Conservation (phyloP, 2,797 vertebrate species). For the Apodemus agrarius region DNA sequence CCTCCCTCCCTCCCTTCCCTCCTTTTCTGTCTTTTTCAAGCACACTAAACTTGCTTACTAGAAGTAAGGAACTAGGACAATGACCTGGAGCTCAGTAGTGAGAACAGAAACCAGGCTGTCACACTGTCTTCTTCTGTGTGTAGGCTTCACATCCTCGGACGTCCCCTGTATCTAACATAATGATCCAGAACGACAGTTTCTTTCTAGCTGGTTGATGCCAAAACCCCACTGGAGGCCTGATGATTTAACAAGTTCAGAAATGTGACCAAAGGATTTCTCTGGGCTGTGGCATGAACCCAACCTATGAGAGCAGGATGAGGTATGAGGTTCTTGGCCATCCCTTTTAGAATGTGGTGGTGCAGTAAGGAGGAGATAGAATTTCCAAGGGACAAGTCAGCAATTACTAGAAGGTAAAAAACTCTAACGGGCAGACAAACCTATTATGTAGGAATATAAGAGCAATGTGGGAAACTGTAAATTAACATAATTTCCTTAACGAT, state of each 20-base stretch:
- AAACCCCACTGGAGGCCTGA: not conserved
- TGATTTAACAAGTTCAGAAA: not conserved
- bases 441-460: not conserved
- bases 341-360: not conserved
- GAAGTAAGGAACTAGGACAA: not conserved
- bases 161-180: not conserved
- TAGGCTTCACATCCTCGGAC: not conserved
- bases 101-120: not conserved
- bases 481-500: not conserved
- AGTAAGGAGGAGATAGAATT: not conserved
- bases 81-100: not conserved
- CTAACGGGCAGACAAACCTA: not conserved
- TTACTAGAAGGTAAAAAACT: conserved; percentile 5
- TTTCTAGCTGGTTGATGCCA: not conserved
- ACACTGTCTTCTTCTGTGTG: not conserved
- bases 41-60: not conserved
- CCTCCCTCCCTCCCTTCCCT: no score
- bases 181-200: not conserved
- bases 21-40: not conserved
- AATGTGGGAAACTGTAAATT: conserved; percentile 31
- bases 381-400: not conserved
- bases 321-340: not conserved
- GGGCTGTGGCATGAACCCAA: not conserved
- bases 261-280: not conserved
- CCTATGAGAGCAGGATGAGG: not conserved